phyloP scores from a whole-genome alignment of 2,888 invertebrate genomes.

The Eueremaeus valkanovi region DNA sequence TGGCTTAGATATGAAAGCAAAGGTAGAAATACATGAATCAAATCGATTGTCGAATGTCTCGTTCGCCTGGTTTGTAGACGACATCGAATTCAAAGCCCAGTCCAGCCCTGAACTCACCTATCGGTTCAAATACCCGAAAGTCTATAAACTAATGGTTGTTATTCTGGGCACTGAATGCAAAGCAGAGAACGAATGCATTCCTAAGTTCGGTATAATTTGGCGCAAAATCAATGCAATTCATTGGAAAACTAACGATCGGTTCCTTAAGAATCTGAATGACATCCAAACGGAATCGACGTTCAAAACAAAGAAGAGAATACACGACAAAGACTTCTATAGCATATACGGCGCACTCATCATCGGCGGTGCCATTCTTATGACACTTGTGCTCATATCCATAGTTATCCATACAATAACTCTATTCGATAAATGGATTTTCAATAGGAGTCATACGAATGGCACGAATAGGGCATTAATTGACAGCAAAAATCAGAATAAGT shows the following conservation, averaged over 20 bases:
- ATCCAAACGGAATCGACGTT: neutral
- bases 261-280: neutral
- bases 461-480: too few species aligned
- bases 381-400: neutral
- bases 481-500: neutral
- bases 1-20: neutral
- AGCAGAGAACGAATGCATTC: neutral
- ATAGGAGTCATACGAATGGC: too few species aligned
- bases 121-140: neutral
- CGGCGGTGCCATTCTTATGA: conserved; percentile 7
- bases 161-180: neutral
- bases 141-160: conserved; percentile 7
- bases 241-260: neutral
- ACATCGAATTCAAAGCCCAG: neutral
- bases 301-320: neutral
- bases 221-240: neutral
- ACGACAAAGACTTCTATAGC: neutral
- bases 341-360: conserved; percentile 1
- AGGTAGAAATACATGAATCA: neutral
- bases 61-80: conserved; percentile 19
- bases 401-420: conserved; percentile 8
- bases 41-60: neutral
- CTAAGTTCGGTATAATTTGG: conserved; percentile 19
- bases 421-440: neutral
- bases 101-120: neutral